These are phyloP conservation scores for Chloromyia formosa DNA, from an alignment of 2,888 invertebrate genomes.

Conservation along the genomic window DNA sequence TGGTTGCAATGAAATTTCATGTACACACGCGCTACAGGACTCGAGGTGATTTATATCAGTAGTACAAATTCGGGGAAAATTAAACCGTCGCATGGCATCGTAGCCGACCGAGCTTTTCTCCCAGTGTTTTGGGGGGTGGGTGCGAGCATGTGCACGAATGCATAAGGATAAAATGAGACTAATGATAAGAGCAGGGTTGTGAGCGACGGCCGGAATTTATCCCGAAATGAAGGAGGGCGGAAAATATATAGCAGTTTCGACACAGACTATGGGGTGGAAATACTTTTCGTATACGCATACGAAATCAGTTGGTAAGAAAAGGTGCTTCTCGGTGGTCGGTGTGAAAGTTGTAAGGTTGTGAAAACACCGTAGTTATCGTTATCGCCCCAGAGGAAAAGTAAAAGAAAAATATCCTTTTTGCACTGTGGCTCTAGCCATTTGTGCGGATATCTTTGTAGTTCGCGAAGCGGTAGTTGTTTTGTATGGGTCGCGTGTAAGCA, in stretches of 20 bases:
- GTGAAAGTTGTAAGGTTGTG: constrained; percentile 51
- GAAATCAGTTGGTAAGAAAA: constrained; percentile 42
- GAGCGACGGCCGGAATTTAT: constrained; percentile 5
- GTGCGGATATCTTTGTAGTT: too few relatives aligned
- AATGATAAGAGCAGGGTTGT: constrained; percentile 1
- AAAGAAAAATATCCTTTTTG: background rate
- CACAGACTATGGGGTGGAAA: background rate
- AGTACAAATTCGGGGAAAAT: too few relatives aligned
- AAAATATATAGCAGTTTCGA: background rate
- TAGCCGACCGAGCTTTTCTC: too few relatives aligned
- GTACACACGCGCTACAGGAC: background rate
- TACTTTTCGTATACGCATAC: constrained; percentile 27
- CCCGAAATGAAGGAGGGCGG: background rate
- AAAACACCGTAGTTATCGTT: constrained; percentile 43
- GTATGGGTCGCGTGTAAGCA: too few relatives aligned
- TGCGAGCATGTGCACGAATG: background rate
- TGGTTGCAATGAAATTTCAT: background rate
- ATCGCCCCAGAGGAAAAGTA: constrained; percentile 4
- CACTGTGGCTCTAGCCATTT: too few relatives aligned
- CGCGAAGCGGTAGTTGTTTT: too few relatives aligned
- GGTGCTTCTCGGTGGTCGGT: constrained; percentile 47
- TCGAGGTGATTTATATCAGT: too few relatives aligned
- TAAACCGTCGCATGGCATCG: background rate
- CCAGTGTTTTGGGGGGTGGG: background rate
- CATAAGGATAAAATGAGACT: background rate